phyloP scores from a whole-genome alignment of 2,888 invertebrate genomes.

The Pyrrhia umbra region DNA sequence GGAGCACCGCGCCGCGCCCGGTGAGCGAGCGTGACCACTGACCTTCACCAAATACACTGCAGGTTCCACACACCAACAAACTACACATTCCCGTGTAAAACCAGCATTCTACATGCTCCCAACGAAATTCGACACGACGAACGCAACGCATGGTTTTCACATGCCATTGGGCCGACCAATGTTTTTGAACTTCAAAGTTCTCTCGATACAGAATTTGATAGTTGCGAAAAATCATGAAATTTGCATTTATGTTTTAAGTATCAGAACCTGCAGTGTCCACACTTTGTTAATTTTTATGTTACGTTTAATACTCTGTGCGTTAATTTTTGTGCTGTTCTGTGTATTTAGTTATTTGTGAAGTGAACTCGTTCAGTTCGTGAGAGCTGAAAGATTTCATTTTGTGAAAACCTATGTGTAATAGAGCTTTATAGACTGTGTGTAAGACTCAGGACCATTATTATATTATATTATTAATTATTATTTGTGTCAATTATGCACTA shows the following conservation, averaged over 20 bases:
- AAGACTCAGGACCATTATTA: constrained; percentile 88
- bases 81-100: constrained; percentile 78
- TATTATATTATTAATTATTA: constrained; percentile 68
- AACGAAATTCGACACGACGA: constrained; percentile 61
- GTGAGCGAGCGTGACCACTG: constrained; percentile 88
- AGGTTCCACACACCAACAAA: constrained; percentile 75
- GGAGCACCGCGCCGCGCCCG: constrained; percentile 90
- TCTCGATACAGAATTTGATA: constrained; percentile 50
- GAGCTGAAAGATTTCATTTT: constrained; percentile 72
- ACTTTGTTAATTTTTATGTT: constrained; percentile 74
- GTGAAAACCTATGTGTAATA: constrained; percentile 79
- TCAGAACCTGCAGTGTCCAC: constrained; percentile 83
- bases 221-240: constrained; percentile 65
- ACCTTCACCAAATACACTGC: constrained; percentile 78
- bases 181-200: constrained; percentile 52
- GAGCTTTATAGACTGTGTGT: constrained; percentile 87
- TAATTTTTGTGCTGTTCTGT: constrained; percentile 85
- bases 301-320: constrained; percentile 82
- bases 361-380: constrained; percentile 67
- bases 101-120: constrained; percentile 55
- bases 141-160: constrained; percentile 61
- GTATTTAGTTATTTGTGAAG: constrained; percentile 82
- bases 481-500: constrained; percentile 83
- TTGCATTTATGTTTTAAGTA: constrained; percentile 81
- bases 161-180: constrained; percentile 33